Percentiles rank a stretch among this genome's conserved stretches.
phyloP scores from a whole-genome alignment of 2,113 vertebrate species.

The Mus spicilegus region DNA sequence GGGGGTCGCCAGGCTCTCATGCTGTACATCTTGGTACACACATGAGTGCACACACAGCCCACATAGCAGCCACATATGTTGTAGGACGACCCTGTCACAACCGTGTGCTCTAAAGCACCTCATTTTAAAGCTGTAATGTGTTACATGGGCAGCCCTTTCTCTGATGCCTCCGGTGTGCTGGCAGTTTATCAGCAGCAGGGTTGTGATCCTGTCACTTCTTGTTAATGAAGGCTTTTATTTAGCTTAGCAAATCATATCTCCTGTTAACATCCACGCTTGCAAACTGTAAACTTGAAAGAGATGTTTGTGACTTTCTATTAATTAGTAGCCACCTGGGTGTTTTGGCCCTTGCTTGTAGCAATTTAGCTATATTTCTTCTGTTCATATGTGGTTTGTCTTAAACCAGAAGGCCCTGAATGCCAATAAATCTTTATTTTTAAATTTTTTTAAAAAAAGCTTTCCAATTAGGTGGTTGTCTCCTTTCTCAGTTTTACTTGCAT shows the following conservation, averaged over 20 bases:
- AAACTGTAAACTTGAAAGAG: constrained; percentile 68
- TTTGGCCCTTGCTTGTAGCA: constrained; percentile 46
- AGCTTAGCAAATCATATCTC: constrained; percentile 77
- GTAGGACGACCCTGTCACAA: constrained; percentile 26
- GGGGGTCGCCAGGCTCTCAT: background rate
- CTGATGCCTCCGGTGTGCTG: constrained; percentile 62
- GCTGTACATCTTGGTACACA: background rate
- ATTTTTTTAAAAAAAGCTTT: background rate
- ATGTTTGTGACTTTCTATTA: constrained; percentile 72
- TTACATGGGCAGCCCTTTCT: constrained; percentile 59
- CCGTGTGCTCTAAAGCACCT: constrained; percentile 63
- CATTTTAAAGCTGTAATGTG: constrained; percentile 63
- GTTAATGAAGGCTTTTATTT: constrained; percentile 79
- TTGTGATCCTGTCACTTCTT: constrained; percentile 78
- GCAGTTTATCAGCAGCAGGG: constrained; percentile 75
- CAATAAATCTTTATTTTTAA: background rate
- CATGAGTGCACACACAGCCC: background rate
- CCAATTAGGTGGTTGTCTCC: constrained; percentile 37
- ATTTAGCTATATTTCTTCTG: constrained; percentile 38
- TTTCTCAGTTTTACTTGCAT: constrained; percentile 26
- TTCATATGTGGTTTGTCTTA: constrained; percentile 8
- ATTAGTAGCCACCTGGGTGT: constrained; percentile 64
- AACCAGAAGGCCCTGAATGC: background rate
- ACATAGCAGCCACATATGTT: constrained; percentile 1
- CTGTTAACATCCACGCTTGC: constrained; percentile 64